Evolutionary conservation across 2,888 invertebrate species (phyloP), one percentile per base, ranked within the genome.

Genomic region (Microctonus hyperodae): DNA sequence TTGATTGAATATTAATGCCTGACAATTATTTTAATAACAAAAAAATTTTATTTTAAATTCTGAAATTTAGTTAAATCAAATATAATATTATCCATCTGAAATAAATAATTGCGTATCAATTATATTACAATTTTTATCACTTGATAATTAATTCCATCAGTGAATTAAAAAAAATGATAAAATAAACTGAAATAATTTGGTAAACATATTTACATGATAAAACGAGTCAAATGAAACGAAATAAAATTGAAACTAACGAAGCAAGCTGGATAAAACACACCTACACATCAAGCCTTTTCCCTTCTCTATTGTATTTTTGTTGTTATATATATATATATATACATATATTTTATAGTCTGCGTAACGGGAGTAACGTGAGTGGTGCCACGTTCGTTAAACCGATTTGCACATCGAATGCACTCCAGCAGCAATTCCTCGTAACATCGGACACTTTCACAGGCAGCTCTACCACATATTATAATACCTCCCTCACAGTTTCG

Each of bases 381-480:
- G 59, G 51, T 58, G n/a, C 57, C 35, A 58, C 50, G 67, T 40
- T 75, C 73, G 78, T 76, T 81, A 80, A 81, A 81, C 80, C 79
- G 81, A 81, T 81, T 81, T 81, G 77, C 81, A 78, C 76, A 76
- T 73, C 56, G 58, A 67, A 67, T 70, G 65, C 72, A 69, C 67
- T 67, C 53, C 58, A 25, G 7, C 65, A 35, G 16, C 61, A 44
- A 68, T 59, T 68, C 56, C 61, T 67, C 69, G 63, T 53, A 62
- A 74, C 75, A 76, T 75, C 75, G 74, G 73, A 74, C 75, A 74
- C 70, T 78, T 77, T 78, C 76, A 76, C 69, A 35, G 51, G 51
- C 51, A 23, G 51, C 51, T 51, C 51, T 51, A 51, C 23, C 10
- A 23, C 9, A 44, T 44, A 28, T 28, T 5, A 5, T 28, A 44